Conservation (phyloP, 1,140 invertebrate genomes). For the Holotrichia oblita region DNA sequence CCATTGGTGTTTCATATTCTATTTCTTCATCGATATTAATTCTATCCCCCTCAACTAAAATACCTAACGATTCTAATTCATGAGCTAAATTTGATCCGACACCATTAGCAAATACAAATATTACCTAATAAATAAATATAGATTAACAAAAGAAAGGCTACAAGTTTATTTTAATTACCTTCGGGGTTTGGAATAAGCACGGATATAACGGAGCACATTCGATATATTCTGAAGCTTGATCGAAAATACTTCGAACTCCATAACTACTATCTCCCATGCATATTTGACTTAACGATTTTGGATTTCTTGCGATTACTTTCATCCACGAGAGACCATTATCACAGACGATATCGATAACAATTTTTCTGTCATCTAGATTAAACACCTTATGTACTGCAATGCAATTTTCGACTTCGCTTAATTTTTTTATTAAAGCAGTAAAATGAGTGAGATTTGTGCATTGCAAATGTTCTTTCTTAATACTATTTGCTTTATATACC, state of each 20-base stretch:
- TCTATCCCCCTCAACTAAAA: constrained; percentile 65
- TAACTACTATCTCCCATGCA: constrained; percentile 83
- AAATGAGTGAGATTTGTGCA: constrained; percentile 85
- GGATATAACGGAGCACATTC: constrained; percentile 78
- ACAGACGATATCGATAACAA: constrained; percentile 85
- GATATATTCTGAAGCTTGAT: constrained; percentile 83
- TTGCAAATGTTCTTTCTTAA: constrained; percentile 82
- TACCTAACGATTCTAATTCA: constrained; percentile 66
- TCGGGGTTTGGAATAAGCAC: constrained; percentile 80
- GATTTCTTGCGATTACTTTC: constrained; percentile 90
- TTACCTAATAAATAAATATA: constrained; percentile 63
- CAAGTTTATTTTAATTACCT: constrained; percentile 62
- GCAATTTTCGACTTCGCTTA: constrained; percentile 57
- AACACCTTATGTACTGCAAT: constrained; percentile 66
- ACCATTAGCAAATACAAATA: constrained; percentile 82
- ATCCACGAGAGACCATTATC: constrained; percentile 82
- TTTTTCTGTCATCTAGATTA: constrained; percentile 67
- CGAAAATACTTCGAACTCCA: constrained; percentile 83
- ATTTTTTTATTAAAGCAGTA: constrained; percentile 73
- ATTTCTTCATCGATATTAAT: constrained; percentile 50
- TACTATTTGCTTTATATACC: constrained; percentile 59
- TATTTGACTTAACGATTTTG: constrained; percentile 81
- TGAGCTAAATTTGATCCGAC: constrained; percentile 69
- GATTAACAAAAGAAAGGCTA: constrained; percentile 40
- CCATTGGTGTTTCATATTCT: constrained; percentile 39